Percentiles rank a stretch among this genome's conserved stretches.
Evolutionary conservation across 53 echinoderm and acorn worm species (phyloP).

Genomic region (Paracentrotus lividus): DNA sequence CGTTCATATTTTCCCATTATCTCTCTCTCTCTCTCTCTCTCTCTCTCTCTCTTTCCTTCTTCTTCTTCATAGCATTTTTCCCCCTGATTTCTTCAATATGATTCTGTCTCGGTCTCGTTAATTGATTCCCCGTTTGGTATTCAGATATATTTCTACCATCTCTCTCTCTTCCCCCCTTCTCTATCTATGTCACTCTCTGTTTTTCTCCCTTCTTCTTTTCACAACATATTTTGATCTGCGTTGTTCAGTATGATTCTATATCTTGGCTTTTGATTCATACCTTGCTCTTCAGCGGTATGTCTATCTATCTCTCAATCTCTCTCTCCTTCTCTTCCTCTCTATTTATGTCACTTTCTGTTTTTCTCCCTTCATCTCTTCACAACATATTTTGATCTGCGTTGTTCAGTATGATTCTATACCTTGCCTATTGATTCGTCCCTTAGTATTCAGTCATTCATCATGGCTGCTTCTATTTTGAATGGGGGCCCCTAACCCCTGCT

Average conservation of each 20-base stretch:
- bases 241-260: too few relatives aligned
- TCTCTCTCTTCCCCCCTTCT: background rate
- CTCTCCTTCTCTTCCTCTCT: background rate
- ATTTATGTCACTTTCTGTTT: background rate
- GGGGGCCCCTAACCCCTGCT: constrained; percentile 3
- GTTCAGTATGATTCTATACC: background rate
- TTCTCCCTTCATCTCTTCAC: background rate
- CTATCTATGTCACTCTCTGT: background rate
- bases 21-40: background rate
- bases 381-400: background rate
- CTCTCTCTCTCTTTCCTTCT: background rate
- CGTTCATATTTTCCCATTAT: background rate
- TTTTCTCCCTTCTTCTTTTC: background rate
- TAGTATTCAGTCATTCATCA: background rate
- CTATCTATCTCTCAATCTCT: background rate
- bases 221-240: background rate
- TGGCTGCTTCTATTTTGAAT: background rate
- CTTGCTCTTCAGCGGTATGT: too few relatives aligned
- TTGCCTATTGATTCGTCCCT: background rate
- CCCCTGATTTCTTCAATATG: too few relatives aligned
- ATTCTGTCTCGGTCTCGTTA: too few relatives aligned
- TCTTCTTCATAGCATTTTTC: background rate
- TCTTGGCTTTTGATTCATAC: too few relatives aligned
- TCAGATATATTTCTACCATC: too few relatives aligned
- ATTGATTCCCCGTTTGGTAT: too few relatives aligned